phyloP scores from a whole-genome alignment of 2,113 vertebrate genomes.

The Pao palembangensis region DNA sequence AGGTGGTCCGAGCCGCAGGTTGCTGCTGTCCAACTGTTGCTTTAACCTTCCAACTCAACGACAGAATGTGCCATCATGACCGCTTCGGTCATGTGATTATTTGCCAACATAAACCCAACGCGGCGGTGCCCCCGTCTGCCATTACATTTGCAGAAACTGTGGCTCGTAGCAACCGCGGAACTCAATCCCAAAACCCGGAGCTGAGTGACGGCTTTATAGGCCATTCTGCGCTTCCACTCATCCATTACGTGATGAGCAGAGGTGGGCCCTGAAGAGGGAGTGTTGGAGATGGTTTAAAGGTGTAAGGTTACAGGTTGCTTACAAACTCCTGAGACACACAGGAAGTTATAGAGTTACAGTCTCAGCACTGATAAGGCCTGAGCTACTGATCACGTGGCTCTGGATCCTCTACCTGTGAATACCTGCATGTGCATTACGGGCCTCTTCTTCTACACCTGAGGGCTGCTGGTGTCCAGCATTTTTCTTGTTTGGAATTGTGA shows the following conservation, averaged over 20 bases:
- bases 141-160: slow-evolving; percentile 43
- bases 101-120: too few species aligned
- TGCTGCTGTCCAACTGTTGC: slow-evolving; percentile 19
- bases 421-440: slow-evolving; percentile 22
- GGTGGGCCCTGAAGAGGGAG: slow-evolving; percentile 27
- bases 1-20: slow-evolving; percentile 47
- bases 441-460: not conserved
- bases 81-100: too few species aligned
- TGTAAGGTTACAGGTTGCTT: slow-evolving; percentile 67
- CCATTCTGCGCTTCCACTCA: slow-evolving; percentile 39
- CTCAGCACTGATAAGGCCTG: slow-evolving; percentile 27
- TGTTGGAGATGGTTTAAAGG: slow-evolving; percentile 62
- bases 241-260: slow-evolving; percentile 42
- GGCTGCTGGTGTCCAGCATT: too few species aligned
- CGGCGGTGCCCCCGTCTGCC: slow-evolving; percentile 27
- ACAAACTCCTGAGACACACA: slow-evolving; percentile 52
- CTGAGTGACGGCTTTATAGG: slow-evolving; percentile 48
- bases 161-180: slow-evolving; percentile 67
- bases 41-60: not conserved
- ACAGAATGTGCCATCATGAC: slow-evolving; percentile 6
- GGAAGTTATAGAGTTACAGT: slow-evolving; percentile 39
- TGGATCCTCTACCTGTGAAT: slow-evolving; percentile 13
- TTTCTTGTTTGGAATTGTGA: too few species aligned
- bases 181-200: slow-evolving; percentile 38
- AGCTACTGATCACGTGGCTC: slow-evolving; percentile 6